Evolutionary conservation across 2,797 vertebrate genomes (phyloP).

Genomic region (Nyctibius grandis): DNA sequence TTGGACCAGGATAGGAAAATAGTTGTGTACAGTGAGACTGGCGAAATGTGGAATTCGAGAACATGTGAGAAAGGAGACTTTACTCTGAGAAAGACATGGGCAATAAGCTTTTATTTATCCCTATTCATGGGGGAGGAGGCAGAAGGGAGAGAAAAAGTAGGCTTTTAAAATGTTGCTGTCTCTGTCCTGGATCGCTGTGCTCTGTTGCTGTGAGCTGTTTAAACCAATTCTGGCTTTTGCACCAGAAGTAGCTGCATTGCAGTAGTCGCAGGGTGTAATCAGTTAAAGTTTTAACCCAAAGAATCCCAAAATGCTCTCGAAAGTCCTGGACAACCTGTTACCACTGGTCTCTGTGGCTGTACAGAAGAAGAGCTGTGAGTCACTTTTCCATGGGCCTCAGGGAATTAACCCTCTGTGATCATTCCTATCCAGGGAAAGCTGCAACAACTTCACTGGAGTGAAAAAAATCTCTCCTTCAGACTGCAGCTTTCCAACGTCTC

Average conservation of each 20-base stretch:
- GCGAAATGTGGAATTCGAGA: not conserved
- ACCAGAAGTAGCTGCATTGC: constrained; percentile 57
- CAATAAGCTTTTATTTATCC: not conserved
- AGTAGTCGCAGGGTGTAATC: not conserved
- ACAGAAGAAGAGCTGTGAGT: not conserved
- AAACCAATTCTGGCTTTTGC: constrained; percentile 17
- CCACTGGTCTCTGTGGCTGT: not conserved
- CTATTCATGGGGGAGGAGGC: not conserved
- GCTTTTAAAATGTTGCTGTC: not conserved
- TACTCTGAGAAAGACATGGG: not conserved
- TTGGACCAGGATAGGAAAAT: not conserved
- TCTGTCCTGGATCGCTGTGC: not conserved
- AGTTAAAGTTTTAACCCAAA: constrained; percentile 33
- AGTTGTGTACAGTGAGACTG: not conserved
- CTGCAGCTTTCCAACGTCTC: not conserved
- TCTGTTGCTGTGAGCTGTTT: constrained; percentile 8
- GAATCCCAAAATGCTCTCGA: not conserved
- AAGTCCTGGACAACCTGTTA: not conserved
- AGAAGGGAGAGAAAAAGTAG: not conserved
- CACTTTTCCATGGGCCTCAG: not conserved
- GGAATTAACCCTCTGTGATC: not conserved
- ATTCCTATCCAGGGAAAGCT: not conserved
- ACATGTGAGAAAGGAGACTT: not conserved
- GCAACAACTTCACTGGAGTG: not conserved
- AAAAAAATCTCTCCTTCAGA: not conserved